A percentile compares a stretch with the other conserved stretches of the same genome.
Conservation (phyloP, 2,797 vertebrate genomes). For the Paratrypauchen microcephalus region DNA sequence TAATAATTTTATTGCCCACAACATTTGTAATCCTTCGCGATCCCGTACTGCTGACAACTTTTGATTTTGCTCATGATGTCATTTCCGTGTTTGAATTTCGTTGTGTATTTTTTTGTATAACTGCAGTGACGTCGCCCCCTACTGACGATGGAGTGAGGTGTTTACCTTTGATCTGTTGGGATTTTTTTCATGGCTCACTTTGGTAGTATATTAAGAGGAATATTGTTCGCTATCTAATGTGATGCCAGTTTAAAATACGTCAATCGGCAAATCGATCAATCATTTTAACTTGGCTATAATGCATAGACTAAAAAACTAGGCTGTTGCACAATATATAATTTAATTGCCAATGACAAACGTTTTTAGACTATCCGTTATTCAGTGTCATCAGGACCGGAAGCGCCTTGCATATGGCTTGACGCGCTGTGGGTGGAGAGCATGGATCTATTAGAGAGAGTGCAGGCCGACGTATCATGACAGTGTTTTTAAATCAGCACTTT, state of each 20-base stretch:
- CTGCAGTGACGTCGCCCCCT: conserved; percentile 29
- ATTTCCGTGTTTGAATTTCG: conserved; percentile 35
- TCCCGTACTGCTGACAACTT: conserved; percentile 39
- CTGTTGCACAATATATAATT: not conserved
- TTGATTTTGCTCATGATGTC: conserved; percentile 29
- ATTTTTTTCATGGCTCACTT: not conserved
- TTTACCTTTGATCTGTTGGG: not conserved
- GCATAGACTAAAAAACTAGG: not conserved
- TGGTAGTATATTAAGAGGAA: not conserved
- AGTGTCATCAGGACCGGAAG: conserved; percentile 9
- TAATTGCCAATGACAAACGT: not conserved
- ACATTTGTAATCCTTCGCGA: not conserved
- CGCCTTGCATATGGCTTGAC: not conserved
- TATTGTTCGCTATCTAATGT: not conserved
- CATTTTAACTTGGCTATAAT: not conserved
- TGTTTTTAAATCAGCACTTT: conserved; percentile 2
- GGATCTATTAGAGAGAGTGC: not conserved
- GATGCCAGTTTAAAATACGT: not conserved
- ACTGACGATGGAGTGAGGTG: not conserved
- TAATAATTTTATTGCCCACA: not conserved
- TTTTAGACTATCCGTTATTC: not conserved
- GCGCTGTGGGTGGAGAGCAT: conserved; percentile 15
- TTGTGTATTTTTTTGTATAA: not conserved
- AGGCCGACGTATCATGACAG: conserved; percentile 50
- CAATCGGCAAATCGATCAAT: not conserved